Evolutionary conservation across 92 coral and sea anemone genomes (phyloP), one percentile per base, ranked within the genome.

Genomic region (Virgularia gustaviana): DNA sequence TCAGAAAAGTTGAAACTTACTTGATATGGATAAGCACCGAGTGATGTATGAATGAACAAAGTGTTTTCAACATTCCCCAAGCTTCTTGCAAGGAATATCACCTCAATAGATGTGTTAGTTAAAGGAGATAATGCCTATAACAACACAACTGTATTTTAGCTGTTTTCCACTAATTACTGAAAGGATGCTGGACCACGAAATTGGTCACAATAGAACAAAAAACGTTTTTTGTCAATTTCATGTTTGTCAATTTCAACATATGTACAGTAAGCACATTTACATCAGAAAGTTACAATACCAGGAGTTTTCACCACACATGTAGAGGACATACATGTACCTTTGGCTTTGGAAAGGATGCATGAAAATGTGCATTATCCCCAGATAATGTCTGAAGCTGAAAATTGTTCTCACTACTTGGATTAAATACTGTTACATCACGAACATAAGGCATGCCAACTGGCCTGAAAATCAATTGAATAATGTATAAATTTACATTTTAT

Each of bases 41-140:
- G 88, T 59, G 92, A 91, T 74, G 97, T 91, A 85, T 91, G 97
- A 89, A 91, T 91, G 89, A 91, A 91, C 89, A 91, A 84, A 12
- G 97, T 91, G 76, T 89, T 91, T 78, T 91, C 97, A 71, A 86
- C 97, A 89, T 79, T 91, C 80, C 96, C 97, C 61, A 91, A 87
- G 35, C 80, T 76, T 86, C 97, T 91, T 84, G 97, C 96, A 75
- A 91, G 83, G 81, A 91, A 91, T 53, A 91, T 90, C 63, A 91
- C 85, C 58, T 91, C 97, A 81, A 91, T 86, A 65, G 96, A 88
- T 83, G 97, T 91, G 81, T 91, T 91, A 61, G 96, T 85, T 61
- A 89, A 77, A 36, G 97, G 90, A 28, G 76, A 90, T 55, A 91
- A 87, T 80, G 87, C 87, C 97, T 91, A 88, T 34, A 86, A 37